These are phyloP conservation scores for Acomys russatus DNA, from an alignment of 2,797 vertebrate species.

Conservation along the genomic window DNA sequence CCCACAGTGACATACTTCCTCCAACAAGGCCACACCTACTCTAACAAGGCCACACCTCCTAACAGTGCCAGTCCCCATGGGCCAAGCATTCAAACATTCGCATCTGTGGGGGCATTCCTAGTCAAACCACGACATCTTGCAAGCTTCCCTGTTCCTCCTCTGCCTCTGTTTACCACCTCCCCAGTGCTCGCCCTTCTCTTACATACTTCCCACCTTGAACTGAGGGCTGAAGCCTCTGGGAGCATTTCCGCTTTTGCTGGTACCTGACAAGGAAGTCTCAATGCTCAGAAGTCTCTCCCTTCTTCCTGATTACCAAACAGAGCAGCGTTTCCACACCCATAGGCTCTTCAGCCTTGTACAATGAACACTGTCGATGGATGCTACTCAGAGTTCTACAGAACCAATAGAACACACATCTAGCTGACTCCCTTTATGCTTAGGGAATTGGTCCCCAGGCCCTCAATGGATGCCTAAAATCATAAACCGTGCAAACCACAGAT, in stretches of 20 bases:
- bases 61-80: no score
- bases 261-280: not conserved
- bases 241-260: not conserved
- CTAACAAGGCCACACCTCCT: no score
- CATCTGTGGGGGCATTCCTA: no score
- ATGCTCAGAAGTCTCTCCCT: not conserved
- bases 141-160: not conserved
- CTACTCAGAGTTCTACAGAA: not conserved
- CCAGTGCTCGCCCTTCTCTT: not conserved
- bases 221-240: not conserved
- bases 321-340: not conserved
- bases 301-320: not conserved
- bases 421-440: no score
- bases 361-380: not conserved
- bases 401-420: no score
- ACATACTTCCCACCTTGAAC: not conserved
- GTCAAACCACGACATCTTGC: not conserved
- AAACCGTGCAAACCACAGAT: not conserved
- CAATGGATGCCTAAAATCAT: not conserved
- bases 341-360: not conserved
- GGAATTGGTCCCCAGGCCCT: not conserved
- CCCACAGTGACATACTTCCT: no score
- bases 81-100: no score
- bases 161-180: no score
- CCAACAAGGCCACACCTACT: no score